Base-by-base conservation (phyloP, 2,113 vertebrate genomes). In the Dasyprocta punctata region DNA sequence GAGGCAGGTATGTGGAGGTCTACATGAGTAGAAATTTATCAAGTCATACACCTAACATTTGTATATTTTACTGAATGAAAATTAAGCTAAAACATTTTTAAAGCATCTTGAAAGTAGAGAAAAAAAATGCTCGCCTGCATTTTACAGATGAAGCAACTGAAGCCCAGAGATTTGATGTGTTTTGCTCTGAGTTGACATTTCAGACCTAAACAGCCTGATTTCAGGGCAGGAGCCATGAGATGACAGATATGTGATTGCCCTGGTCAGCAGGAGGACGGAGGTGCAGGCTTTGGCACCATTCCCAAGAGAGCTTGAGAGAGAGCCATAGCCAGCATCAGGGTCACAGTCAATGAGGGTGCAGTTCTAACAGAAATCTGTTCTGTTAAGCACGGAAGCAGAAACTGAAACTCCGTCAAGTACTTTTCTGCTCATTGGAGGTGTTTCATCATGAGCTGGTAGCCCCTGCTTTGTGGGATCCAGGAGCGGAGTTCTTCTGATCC, bases 121-220 rank as follows among this genome's bases (percentile, higher is more conserved):
- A 92, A 91, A 54, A 65, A 91, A 54, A 65, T 5, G 4, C 28
- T 52, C 28, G 47, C 28, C 77, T 11, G 88, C 10, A 24, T 52
- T 84, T 89, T 82, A 69, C 2, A 86, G 22, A 73, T 13, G 13
- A 82, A 94, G 80, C 33, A 10, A n/a, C n/a, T 63, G 56, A 87
- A 92, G 20, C 52, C 52, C 41, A 80, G 56, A 65, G 67, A 58
- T 19, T 4, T 38, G 56, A 67, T 52, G 28, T 58, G 71, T 73
- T 86, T 90, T 80, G 60, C 77, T 94, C 67, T 61, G 67, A 73
- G 78, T 17, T 54, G 49, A 22, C 89, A 67, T 67, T 87, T 95
- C 78, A 60, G 54, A 38, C 24, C 60, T 52, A 26, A 49, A 33
- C 36, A 86, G 63, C n/a, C 71, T 91, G 49, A 20, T 47, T 81